phyloP scores from a whole-genome alignment of 1,140 invertebrate genomes.

The Ylistrum balloti region DNA sequence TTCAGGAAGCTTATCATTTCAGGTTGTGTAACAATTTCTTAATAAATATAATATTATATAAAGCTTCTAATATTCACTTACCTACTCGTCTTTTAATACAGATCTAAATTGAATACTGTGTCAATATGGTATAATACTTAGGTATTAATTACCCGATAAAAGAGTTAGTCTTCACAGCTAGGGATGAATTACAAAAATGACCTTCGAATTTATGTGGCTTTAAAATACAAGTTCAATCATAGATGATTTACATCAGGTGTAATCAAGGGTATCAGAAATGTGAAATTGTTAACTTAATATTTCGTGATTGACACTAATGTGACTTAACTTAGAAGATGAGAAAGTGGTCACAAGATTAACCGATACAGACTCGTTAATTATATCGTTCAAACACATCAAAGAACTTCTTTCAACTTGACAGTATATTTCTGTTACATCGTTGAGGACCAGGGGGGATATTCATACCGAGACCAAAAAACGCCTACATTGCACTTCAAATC shows the following conservation, averaged over 20 bases:
- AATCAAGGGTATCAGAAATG: neutral
- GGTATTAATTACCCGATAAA: neutral
- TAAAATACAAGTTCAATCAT: neutral
- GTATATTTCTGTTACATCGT: no score
- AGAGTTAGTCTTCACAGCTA: neutral
- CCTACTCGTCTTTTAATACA: neutral
- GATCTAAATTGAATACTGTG: neutral
- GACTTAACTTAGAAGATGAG: conserved; percentile 6
- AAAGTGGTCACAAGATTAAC: neutral
- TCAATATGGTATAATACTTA: neutral
- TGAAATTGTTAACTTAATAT: neutral
- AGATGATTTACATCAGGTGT: no score
- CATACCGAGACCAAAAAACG: no score
- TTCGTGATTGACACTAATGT: neutral
- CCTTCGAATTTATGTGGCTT: neutral
- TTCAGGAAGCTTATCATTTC: neutral
- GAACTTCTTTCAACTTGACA: neutral
- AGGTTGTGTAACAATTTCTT: neutral
- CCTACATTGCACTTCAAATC: no score
- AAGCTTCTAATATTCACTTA: neutral
- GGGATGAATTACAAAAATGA: no score
- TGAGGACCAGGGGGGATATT: no score
- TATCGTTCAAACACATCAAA: neutral
- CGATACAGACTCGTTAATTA: neutral
- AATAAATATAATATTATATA: neutral